These are phyloP conservation scores for Muricea muricata DNA, from an alignment of 92 coral and sea anemone genomes.

Conservation along the genomic window DNA sequence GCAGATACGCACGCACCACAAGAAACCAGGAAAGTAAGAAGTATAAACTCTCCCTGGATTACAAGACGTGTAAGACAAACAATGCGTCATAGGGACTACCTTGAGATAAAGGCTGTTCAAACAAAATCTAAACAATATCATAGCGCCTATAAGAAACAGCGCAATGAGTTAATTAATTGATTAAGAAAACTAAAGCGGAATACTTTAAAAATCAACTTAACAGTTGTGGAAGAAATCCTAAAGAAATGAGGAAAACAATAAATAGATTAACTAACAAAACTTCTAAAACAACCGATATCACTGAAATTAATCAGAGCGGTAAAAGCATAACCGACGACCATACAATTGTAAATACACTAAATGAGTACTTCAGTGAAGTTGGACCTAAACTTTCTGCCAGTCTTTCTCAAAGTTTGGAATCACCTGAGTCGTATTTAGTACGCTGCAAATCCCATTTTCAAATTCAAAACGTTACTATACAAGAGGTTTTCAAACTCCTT, in stretches of 20 bases:
- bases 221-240: background rate
- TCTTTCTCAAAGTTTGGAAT: background rate
- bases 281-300: slow-evolving; percentile 25
- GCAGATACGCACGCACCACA: too few relatives aligned
- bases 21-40: too few relatives aligned
- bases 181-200: slow-evolving; percentile 9
- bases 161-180: slow-evolving; percentile 26
- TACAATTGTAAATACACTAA: background rate
- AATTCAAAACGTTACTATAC: background rate
- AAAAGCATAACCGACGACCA: background rate
- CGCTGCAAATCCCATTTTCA: background rate
- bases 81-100: too few relatives aligned
- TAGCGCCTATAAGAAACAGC: background rate
- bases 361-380: slow-evolving; percentile 1
- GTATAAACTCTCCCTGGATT: too few relatives aligned
- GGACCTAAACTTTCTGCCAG: background rate
- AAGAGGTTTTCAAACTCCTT: background rate
- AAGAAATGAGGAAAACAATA: slow-evolving; percentile 34
- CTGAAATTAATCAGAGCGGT: background rate
- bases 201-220: background rate
- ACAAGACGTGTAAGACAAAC: too few relatives aligned
- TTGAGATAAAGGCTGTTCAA: too few relatives aligned
- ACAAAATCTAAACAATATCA: background rate
- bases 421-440: background rate
- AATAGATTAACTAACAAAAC: slow-evolving; percentile 22